Evolutionary conservation across 2,113 vertebrate genomes (phyloP), one percentile per base, ranked within the genome.

Genomic region (Vidua macroura): DNA sequence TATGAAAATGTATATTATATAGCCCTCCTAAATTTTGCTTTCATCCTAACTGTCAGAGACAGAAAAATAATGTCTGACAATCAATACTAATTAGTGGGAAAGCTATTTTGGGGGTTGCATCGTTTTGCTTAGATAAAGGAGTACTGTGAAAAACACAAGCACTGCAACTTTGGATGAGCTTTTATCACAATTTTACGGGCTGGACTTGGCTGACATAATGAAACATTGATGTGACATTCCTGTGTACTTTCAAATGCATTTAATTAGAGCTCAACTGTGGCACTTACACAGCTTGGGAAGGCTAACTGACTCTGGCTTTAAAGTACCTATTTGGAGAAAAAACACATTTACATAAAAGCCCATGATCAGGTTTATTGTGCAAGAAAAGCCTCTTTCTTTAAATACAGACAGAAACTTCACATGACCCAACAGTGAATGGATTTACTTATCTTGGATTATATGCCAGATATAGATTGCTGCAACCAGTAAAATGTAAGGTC

Each of bases 371-470:
- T 85, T 81, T 83, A 77, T 33, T n/a, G 37, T 67, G 44, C 92
- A 90, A 80, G 67, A 83, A 93, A 91, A 86, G 31, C 27, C 33
- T 84, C 58, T 60, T 67, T 78, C 48, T 87, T 91, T 49, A 83
- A 76, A 37, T 27, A 39, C 35, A 75, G 52, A 56, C 28, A 70
- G 46, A 62, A 77, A 10, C 49, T 53, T 55, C 48, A 74, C 35
- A 33, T 70, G 70, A 63, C 25, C 68, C 41, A 49, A 22, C 13
- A 83, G 33, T n/a, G 53, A 84, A 2, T 72, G 48, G 81, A 79
- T 19, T 56, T 81, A 59, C 33, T 60, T 63, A 11, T 88, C 52
- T 46, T 80, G 64, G 56, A 90, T 80, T 87, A n/a, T 74, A 59
- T 56, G n/a, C 52, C 41, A 88, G 62, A 44, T 55, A 74, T 30